Conservation (phyloP, 2,797 vertebrate genomes). For the Sternarchorhynchus goeldii region DNA sequence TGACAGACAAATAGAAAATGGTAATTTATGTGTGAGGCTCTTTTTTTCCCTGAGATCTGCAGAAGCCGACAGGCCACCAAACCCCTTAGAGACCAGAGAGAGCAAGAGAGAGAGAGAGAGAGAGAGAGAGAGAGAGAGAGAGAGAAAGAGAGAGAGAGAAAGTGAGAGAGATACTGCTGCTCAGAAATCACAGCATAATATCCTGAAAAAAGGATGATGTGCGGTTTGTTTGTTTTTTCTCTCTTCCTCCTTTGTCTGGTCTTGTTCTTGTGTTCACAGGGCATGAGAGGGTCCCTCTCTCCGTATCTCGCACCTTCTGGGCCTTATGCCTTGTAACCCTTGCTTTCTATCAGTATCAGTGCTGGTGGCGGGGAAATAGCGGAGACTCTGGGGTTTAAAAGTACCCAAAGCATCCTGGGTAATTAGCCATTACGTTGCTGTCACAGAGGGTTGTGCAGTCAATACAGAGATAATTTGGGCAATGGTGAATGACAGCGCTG, state of each 20-base stretch:
- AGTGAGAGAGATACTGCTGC: constrained; percentile 54
- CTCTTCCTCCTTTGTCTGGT: constrained; percentile 51
- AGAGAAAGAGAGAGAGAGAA: constrained; percentile 40
- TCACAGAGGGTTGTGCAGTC: constrained; percentile 99
- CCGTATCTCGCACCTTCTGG: constrained; percentile 16
- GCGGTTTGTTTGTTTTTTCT: constrained; percentile 23
- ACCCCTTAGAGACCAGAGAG: constrained; percentile 55
- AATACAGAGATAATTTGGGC: constrained; percentile 99
- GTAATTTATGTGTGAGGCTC: constrained; percentile 66
- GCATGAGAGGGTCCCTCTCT: constrained; percentile 31
- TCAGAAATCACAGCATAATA: constrained; percentile 63
- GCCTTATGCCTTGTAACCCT: constrained; percentile 27
- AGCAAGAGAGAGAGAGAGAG: not conserved
- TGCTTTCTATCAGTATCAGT: constrained; percentile 34
- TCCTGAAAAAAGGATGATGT: constrained; percentile 60
- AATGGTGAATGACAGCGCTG: constrained; percentile 99
- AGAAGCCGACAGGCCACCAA: constrained; percentile 60
- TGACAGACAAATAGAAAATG: constrained; percentile 70
- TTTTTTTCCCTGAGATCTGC: constrained; percentile 58
- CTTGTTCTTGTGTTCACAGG: constrained; percentile 57
- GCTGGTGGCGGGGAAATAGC: constrained; percentile 57
- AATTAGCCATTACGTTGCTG: constrained; percentile 99
- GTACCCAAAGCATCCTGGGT: constrained; percentile 99
- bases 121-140: constrained; percentile 16
- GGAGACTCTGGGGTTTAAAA: constrained; percentile 84